Percentiles rank a stretch among this genome's conserved stretches.
phyloP scores from a whole-genome alignment of 2,113 vertebrate genomes.

The Miniopterus natalensis region DNA sequence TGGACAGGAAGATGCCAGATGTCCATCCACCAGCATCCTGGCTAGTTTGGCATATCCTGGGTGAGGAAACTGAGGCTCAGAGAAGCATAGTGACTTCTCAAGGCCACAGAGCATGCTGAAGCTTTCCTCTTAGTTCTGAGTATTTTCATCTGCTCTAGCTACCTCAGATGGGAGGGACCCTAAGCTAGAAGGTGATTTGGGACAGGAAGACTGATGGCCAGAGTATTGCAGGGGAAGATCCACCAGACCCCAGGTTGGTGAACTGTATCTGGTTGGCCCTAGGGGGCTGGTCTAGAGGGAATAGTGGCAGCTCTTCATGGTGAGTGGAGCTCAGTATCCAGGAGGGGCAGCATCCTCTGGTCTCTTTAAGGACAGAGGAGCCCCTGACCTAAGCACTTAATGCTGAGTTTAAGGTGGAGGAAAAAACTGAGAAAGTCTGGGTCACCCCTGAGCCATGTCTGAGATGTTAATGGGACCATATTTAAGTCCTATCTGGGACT shows the following conservation, averaged over 20 bases:
- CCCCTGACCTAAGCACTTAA: neutral
- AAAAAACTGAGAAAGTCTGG: neutral
- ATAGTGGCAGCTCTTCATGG: neutral
- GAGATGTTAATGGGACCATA: neutral
- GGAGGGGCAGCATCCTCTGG: neutral
- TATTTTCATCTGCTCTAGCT: neutral
- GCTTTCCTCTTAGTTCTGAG: neutral
- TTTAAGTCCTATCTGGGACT: neutral
- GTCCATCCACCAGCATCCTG: neutral
- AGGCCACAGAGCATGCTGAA: neutral
- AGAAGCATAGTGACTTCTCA: neutral
- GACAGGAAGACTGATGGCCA: neutral
- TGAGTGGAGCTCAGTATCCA: neutral
- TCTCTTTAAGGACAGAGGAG: neutral
- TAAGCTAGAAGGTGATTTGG: neutral
- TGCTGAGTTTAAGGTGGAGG: neutral
- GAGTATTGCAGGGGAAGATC: neutral
- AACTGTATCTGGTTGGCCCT: neutral
- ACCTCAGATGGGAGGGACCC: neutral
- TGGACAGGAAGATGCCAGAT: neutral
- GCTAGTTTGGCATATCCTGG: neutral
- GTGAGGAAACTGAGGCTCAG: neutral
- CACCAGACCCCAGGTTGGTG: neutral
- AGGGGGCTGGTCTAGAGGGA: neutral
- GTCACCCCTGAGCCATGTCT: neutral